phyloP scores from a whole-genome alignment of 1,140 invertebrate species.

The Forficula auricularia region DNA sequence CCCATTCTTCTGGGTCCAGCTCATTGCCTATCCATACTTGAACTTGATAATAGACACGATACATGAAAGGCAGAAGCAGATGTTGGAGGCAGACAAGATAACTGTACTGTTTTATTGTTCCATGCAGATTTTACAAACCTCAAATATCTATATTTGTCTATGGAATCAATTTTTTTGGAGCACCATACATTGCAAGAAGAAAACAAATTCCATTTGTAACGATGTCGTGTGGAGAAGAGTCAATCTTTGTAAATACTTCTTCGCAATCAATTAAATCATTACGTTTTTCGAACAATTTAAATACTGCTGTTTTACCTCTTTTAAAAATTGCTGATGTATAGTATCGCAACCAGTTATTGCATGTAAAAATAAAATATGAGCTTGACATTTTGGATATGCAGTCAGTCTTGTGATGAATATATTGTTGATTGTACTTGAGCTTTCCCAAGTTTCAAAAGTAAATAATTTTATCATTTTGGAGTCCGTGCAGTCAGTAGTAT shows the following conservation, averaged over 20 bases:
- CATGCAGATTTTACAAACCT: too few species aligned
- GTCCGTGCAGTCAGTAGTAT: constrained; percentile 15
- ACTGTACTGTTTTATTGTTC: too few species aligned
- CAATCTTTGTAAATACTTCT: constrained; percentile 2
- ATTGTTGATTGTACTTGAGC: constrained; percentile 17
- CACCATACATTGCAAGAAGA: too few species aligned
- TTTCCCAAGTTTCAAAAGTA: constrained; percentile 22
- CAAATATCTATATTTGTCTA: too few species aligned
- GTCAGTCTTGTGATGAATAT: constrained; percentile 13
- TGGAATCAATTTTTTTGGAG: too few species aligned
- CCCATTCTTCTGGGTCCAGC: too few species aligned
- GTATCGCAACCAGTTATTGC: constrained; percentile 14
- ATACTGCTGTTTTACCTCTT: constrained; percentile 9
- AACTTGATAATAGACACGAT: too few species aligned
- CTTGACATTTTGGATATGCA: neutral
- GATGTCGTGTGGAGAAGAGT: too few species aligned
- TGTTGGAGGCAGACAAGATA: too few species aligned
- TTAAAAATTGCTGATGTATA: constrained; percentile 11
- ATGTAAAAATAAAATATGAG: constrained; percentile 12
- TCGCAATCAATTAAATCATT: neutral
- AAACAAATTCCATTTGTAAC: too few species aligned
- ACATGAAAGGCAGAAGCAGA: too few species aligned
- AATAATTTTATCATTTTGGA: constrained; percentile 20
- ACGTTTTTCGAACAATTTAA: neutral
- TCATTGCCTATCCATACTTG: too few species aligned